Evolutionary conservation across 92 coral and sea anemone species (phyloP), one percentile per base, ranked within the genome.

Genomic region (Zoanthus gigantus): DNA sequence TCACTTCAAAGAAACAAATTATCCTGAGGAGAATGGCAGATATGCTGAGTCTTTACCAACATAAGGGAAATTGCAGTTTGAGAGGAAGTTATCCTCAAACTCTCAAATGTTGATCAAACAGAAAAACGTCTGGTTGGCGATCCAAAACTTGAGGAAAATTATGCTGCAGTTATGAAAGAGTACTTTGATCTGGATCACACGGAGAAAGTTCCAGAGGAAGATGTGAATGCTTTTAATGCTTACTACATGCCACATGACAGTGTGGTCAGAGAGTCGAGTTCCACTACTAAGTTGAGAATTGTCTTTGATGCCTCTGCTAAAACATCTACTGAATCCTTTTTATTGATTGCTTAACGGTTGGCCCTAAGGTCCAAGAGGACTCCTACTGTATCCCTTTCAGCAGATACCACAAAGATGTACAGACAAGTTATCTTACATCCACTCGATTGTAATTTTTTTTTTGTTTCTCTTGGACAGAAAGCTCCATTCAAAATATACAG

Each of bases 1-100:
- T 53, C 89, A 85, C 57, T 85, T 85, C 11, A 74, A 53, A 42
- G 74, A 74, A 32, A 75, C 83, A 32, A 86, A 83, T 34, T 61
- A 75, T 76, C 83, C 76, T 37, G 74, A 75, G 42, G 74, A 50
- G 4, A 54, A 37, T 76, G 89, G 89, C 53, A 58, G 76, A 61
- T 87, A 87, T 32, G 78, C 77, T 29, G 71, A 77, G 14, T 77
- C 90, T 45, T 74, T 87, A 7, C 90, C 85, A 2, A 23, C 65
- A 77, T 61, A 77, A 67, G 76, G 61, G 9, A 28, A 77, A 77
- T n/a, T 50, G n/a, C 79, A 34, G 31, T 69, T 44, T 87, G 30
- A 78, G 77, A 30, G 90, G 77, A 77, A 87, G 83, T 23, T 34
- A 75, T 47, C 17, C 77, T 63, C 85, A 78, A 53, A 85, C 90